Evolutionary conservation across 1,140 invertebrate genomes (phyloP).

Genomic region (Cryptotermes secundus): DNA sequence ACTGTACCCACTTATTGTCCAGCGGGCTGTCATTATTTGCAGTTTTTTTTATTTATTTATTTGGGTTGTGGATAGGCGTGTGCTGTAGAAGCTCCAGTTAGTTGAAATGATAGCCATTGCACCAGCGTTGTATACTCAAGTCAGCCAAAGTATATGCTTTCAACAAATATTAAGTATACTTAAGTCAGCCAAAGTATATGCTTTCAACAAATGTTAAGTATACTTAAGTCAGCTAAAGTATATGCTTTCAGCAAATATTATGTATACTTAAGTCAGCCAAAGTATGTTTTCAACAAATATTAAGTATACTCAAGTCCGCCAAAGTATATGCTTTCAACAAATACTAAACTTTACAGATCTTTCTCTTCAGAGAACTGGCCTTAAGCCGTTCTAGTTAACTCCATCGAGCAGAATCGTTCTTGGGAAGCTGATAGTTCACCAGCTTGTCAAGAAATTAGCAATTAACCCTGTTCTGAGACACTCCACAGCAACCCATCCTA

Average conservation of each 20-base stretch:
- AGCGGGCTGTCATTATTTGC: background rate
- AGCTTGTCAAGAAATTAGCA: no score
- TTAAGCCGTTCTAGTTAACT: background rate
- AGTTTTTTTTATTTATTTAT: background rate
- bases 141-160: background rate
- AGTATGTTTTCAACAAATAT: background rate
- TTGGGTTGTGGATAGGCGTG: constrained; percentile 8
- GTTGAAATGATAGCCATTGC: constrained; percentile 26
- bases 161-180: background rate
- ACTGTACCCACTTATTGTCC: background rate
- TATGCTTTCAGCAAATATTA: background rate
- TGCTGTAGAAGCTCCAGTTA: constrained; percentile 22
- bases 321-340: background rate
- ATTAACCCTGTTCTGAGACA: no score
- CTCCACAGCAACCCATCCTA: no score
- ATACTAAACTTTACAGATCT: no score
- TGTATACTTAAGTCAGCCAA: background rate
- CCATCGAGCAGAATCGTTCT: no score
- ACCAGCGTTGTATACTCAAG: background rate
- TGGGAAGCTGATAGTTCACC: no score
- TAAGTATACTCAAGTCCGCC: background rate
- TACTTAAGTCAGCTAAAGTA: background rate
- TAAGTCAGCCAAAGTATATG: background rate
- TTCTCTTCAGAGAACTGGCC: no score
- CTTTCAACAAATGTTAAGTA: background rate